Conservation (phyloP, 2,888 invertebrate genomes). For the Sphaeridia pumilis region DNA sequence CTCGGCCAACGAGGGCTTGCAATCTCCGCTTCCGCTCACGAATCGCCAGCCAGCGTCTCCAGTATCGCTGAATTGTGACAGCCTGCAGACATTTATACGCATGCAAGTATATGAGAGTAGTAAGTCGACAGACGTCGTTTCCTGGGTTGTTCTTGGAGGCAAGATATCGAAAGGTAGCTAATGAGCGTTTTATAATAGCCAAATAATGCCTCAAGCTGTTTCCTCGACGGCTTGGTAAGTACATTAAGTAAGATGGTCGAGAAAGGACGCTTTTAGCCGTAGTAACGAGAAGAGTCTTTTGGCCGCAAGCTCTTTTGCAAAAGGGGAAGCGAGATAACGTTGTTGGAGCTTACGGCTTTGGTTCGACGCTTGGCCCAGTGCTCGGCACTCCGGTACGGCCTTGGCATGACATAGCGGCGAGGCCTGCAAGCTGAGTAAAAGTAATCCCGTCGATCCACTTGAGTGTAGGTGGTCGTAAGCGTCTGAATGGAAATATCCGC, state of each 20-base stretch:
- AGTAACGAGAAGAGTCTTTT: too few relatives aligned
- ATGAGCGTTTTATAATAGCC: too few relatives aligned
- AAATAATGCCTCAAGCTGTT: too few relatives aligned
- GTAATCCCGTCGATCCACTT: constrained; percentile 28
- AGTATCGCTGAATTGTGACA: constrained; percentile 32
- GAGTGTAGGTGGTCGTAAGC: constrained; percentile 20
- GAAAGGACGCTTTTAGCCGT: too few relatives aligned
- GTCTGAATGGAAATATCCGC: constrained; percentile 21
- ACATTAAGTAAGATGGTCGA: too few relatives aligned
- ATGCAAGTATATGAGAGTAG: too few relatives aligned
- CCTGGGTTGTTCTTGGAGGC: too few relatives aligned
- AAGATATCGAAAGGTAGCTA: too few relatives aligned
- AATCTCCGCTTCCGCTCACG: constrained; percentile 22
- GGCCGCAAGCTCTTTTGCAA: too few relatives aligned
- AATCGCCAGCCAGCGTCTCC: constrained; percentile 32
- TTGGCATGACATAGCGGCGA: constrained; percentile 18
- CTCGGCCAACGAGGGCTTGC: constrained; percentile 25
- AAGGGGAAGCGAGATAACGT: too few relatives aligned
- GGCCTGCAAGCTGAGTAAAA: constrained; percentile 14
- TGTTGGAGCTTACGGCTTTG: constrained; percentile 14
- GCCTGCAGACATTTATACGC: too few relatives aligned
- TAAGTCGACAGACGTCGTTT: too few relatives aligned
- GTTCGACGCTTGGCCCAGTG: constrained; percentile 14
- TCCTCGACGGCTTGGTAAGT: not conserved
- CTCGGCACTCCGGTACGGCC: constrained; percentile 18